Conservation (phyloP, 2,797 vertebrate species). For the Rhynchotus rufescens region DNA sequence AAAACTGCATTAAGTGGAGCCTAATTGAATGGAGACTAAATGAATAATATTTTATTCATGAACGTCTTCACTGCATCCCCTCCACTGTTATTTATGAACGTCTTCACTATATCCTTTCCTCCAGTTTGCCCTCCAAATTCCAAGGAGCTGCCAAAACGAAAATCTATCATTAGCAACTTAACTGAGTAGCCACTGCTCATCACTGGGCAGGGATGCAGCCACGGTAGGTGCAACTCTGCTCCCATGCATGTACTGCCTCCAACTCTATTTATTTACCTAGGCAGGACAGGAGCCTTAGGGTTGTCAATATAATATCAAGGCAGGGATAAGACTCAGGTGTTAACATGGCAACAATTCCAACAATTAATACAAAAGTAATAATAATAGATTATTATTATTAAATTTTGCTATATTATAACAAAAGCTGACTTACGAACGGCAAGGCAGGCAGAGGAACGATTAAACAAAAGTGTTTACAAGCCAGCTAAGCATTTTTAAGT, state of each 20-base stretch:
- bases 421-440: not conserved
- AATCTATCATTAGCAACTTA: not conserved
- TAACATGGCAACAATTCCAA: not conserved
- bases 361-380: not conserved
- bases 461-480: constrained; percentile 23
- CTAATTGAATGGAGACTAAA: no score
- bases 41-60: not conserved
- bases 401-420: not conserved
- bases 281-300: not conserved
- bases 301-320: not conserved
- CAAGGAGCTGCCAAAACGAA: not conserved
- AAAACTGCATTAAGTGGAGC: not conserved
- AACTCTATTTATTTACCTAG: constrained; percentile 1
- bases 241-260: not conserved
- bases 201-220: not conserved
- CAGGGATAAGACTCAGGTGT: constrained; percentile 4
- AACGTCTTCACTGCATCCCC: not conserved
- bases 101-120: no score
- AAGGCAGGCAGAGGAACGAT: not conserved
- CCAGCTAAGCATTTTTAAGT: not conserved
- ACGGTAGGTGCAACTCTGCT: not conserved
- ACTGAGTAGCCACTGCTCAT: not conserved
- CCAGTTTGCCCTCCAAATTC: not conserved
- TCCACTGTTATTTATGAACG: not conserved
- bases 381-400: not conserved